phyloP scores from a whole-genome alignment of 2,113 vertebrate species.

The Fulica atra region DNA sequence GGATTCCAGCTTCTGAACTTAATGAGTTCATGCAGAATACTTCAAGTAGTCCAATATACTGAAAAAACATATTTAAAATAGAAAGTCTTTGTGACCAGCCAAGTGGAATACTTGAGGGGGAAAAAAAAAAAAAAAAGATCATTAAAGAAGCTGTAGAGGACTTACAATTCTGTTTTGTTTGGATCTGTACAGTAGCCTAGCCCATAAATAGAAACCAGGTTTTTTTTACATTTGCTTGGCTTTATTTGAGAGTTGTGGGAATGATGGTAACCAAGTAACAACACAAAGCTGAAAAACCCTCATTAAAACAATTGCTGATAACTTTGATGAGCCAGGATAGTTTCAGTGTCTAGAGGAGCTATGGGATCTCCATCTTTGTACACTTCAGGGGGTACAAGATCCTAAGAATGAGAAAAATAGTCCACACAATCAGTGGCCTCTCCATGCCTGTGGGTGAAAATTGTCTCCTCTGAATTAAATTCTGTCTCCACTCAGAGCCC shows the following conservation, averaged over 20 bases:
- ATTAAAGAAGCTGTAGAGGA: not conserved
- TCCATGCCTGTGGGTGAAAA: not conserved
- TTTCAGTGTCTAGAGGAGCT: not conserved
- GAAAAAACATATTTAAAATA: not conserved
- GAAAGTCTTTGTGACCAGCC: not conserved
- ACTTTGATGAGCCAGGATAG: conserved; percentile 40
- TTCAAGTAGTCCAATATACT: not conserved
- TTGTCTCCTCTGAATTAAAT: conserved; percentile 13
- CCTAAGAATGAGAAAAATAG: conserved; percentile 19
- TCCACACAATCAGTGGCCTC: not conserved
- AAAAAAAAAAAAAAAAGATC: not conserved
- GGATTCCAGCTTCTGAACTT: not conserved
- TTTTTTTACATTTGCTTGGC: conserved; percentile 9
- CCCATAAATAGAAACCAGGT: not conserved
- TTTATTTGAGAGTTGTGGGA: conserved; percentile 51
- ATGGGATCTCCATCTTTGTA: not conserved
- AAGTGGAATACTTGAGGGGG: not conserved
- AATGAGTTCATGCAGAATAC: not conserved
- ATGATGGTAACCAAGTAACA: conserved; percentile 66
- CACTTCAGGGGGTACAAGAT: not conserved
- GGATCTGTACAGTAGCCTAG: not conserved
- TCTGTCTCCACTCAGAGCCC: not conserved
- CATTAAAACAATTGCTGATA: conserved; percentile 49
- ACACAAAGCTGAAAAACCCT: conserved; percentile 42
- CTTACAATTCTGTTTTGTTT: conserved; percentile 42